A percentile compares a stretch with the other conserved stretches of the same genome.
Conservation (phyloP, 2,888 invertebrate genomes). For the Dichetophora obliterata region DNA sequence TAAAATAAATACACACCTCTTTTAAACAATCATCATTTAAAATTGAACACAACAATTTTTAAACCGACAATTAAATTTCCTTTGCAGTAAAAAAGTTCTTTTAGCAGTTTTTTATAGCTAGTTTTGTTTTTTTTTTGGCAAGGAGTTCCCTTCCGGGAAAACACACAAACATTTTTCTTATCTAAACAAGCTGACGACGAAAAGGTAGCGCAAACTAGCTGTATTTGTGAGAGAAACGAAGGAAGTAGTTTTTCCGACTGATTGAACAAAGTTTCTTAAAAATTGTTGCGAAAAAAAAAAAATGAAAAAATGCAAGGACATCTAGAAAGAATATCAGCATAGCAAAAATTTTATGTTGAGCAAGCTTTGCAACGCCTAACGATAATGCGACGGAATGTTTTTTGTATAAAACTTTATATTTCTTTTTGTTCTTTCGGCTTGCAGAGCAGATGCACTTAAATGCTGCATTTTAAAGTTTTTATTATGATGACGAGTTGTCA, state of each 20-base stretch:
- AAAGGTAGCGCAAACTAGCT: conserved; percentile 42
- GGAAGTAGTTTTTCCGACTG: conserved; percentile 46
- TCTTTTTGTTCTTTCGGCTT: neutral
- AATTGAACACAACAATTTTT: conserved; percentile 42
- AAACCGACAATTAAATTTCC: conserved; percentile 42
- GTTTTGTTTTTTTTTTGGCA: neutral
- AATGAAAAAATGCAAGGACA: neutral
- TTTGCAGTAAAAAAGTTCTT: conserved; percentile 11
- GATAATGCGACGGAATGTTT: conserved; percentile 28
- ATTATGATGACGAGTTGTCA: neutral
- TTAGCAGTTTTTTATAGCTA: neutral
- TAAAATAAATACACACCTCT: neutral
- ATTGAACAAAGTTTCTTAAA: conserved; percentile 42
- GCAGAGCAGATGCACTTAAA: neutral
- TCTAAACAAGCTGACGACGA: conserved; percentile 51
- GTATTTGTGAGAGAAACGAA: conserved; percentile 42
- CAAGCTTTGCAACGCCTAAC: neutral
- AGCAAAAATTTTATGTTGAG: conserved; percentile 5
- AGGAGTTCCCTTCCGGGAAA: conserved; percentile 6
- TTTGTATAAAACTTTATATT: neutral
- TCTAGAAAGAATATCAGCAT: neutral
- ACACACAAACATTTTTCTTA: conserved; percentile 46
- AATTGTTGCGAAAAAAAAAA: conserved; percentile 22
- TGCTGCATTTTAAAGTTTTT: neutral
- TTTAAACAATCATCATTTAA: conserved; percentile 25